Base-by-base conservation (phyloP, 2,888 invertebrate genomes). In the Schrankia costaestrigalis region DNA sequence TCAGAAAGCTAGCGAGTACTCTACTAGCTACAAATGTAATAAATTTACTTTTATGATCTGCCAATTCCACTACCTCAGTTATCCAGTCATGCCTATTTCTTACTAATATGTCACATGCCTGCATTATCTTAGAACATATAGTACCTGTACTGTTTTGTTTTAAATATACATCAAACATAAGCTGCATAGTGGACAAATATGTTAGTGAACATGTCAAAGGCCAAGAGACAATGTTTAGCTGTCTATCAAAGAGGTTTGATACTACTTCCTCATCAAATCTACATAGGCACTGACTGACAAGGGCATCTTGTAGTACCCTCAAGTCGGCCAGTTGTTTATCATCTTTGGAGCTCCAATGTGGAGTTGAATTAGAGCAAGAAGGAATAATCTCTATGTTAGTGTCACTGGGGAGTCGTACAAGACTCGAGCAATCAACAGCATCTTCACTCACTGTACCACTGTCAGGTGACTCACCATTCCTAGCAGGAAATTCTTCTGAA, bases 81-180 rank as follows among this genome's bases (percentile, higher is more conserved):
- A 96, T 93, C 69, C 96, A 91, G 60, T 94, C 94, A 67, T 94
- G 93, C 70, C 94, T 93, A 72, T 95, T 95, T 34, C 93, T 90
- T 48, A 94, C 92, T 30, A 95, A 89, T 34, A 93, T 92, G 64
- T 95, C 94, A 74, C 95, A 95, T 11, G 95, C 92, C 55, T 93
- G 92, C 80, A 93, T 93, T 27, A 96, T 91, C 56, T 93, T 90
- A 22, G 93, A 91, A 77, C 96, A 96, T 74, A 96, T 94, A 18
- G 92, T 91, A 8, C 95, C 95, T 45, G 93, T 92, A 30, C 91
- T 90, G 58, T 95, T 95, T 72, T 96, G 96, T 70, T 95, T 95
- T 31, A 95, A 87, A 66, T 95, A 95, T 29, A 95, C 91, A 71
- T 95, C 95, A 65, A 95, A 95, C 48, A 96, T 86, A 8, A 96